Base-by-base conservation (phyloP, 2,888 invertebrate species). In the Papilio gigon region DNA sequence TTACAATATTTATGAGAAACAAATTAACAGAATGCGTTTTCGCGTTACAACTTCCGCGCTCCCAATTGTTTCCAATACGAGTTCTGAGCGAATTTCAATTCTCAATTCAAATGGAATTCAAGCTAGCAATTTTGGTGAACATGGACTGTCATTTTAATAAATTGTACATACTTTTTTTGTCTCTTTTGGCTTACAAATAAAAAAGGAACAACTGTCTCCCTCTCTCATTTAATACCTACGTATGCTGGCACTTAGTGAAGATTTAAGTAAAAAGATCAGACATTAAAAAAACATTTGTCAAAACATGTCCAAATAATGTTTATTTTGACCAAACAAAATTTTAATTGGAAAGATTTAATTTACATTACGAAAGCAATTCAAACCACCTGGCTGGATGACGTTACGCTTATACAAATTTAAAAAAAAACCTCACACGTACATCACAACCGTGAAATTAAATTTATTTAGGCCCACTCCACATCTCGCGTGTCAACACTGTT, bases 381-480 rank as follows among this genome's bases (percentile, higher is more conserved):
- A 75, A 74, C 75, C 83, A 86, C 84, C 86, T 85, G 83, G 81
- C 73, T 72, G 75, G 75, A 74, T 78, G 80, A 84, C 76, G 77
- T 84, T 80, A 83, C 84, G 82, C 80, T 82, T 81, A 80, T 78
- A 76, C 78, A 81, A 84, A 88, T 86, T 89, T 86, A 88, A 86
- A 65, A 47, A 63, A 68, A 68, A 63, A 88, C 85, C 83, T 77
- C 78, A 73, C 72, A 77, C 77, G 80, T 73, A 76, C 81, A 73
- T 76, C 81, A 73, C 77, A 81, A 76, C 83, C 86, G 84, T 88
- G 85, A 89, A 89, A 91, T 91, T 88, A 86, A 90, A 90, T 90
- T 90, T 89, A 91, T 89, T 90, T 90, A 89, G 87, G 78, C 80
- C 83, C 86, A 83, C 86, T 87, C 84, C 80, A 83, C 84, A 83